phyloP scores from a whole-genome alignment of 1,140 invertebrate genomes.

The Homarus americanus region DNA sequence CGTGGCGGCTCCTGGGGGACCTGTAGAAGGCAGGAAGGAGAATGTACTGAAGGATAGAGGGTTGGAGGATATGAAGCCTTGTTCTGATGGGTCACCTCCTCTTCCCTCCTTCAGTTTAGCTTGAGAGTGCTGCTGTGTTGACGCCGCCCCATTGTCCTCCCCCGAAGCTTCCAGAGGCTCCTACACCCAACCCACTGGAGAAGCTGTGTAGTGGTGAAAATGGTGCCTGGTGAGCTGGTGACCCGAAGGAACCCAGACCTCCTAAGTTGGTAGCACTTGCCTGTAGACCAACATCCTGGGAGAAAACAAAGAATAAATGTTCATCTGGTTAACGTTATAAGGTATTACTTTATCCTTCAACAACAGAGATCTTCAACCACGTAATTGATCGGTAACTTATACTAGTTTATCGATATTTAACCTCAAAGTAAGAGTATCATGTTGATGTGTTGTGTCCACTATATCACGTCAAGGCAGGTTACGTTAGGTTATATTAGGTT shows the following conservation, averaged over 20 bases:
- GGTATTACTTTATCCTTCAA: too few species aligned
- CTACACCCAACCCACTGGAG: background rate
- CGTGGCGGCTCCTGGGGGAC: background rate
- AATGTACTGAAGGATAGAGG: constrained; percentile 26
- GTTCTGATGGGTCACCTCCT: too few species aligned
- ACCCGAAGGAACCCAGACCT: background rate
- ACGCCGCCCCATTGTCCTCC: constrained; percentile 4
- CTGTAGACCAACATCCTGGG: constrained; percentile 30
- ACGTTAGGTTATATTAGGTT: too few species aligned
- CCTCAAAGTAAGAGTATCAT: too few species aligned
- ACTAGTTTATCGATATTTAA: too few species aligned
- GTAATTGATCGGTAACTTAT: too few species aligned
- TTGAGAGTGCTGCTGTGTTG: background rate
- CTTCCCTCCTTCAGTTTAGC: background rate
- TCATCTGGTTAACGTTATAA: too few species aligned
- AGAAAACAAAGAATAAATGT: too few species aligned
- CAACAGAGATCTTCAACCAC: too few species aligned
- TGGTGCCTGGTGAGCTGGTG: background rate
- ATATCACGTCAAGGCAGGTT: too few species aligned
- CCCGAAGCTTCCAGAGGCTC: background rate
- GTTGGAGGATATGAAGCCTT: constrained; percentile 11
- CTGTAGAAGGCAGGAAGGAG: background rate
- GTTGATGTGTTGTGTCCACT: too few species aligned
- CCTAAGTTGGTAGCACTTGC: constrained; percentile 12
- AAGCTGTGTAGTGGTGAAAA: background rate